Evolutionary conservation across 2,113 vertebrate species (phyloP).

Genomic region (Macquaria ambigua): DNA sequence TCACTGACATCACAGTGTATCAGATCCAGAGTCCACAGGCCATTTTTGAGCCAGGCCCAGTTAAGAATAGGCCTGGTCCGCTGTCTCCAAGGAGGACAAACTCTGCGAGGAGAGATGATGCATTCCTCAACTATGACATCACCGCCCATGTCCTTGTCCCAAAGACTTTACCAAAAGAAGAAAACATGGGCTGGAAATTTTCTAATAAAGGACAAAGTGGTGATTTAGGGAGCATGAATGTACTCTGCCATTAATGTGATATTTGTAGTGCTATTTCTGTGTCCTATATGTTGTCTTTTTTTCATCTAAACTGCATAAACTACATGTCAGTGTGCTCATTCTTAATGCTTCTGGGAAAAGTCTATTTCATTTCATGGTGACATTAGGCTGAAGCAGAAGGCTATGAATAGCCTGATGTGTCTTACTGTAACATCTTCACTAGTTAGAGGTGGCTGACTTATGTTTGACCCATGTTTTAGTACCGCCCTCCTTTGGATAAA

Average conservation of each 20-base stretch:
- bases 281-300: constrained; percentile 11
- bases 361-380: constrained; percentile 26
- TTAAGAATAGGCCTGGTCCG: constrained; percentile 65
- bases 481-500: constrained; percentile 66
- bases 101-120: constrained; percentile 57
- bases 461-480: constrained; percentile 48
- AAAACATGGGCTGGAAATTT: constrained; percentile 45
- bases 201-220: constrained; percentile 41
- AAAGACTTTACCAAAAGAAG: constrained; percentile 67
- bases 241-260: constrained; percentile 13
- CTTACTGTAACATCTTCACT: constrained; percentile 15
- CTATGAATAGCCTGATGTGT: constrained; percentile 33
- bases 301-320: constrained; percentile 50
- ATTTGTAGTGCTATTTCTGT: constrained; percentile 42
- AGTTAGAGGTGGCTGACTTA: constrained; percentile 5
- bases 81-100: constrained; percentile 69
- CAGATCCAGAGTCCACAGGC: constrained; percentile 49
- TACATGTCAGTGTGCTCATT: constrained; percentile 35
- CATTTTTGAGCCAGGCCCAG: constrained; percentile 50
- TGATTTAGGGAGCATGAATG: constrained; percentile 27
- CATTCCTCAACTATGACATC: constrained; percentile 70
- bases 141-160: constrained; percentile 64
- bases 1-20: constrained; percentile 67
- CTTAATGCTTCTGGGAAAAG: constrained; percentile 44
- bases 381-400: constrained; percentile 6